Percentiles rank a stretch among this genome's conserved stretches.
phyloP scores from a whole-genome alignment of 1,140 invertebrate species.

The Lerema accius region DNA sequence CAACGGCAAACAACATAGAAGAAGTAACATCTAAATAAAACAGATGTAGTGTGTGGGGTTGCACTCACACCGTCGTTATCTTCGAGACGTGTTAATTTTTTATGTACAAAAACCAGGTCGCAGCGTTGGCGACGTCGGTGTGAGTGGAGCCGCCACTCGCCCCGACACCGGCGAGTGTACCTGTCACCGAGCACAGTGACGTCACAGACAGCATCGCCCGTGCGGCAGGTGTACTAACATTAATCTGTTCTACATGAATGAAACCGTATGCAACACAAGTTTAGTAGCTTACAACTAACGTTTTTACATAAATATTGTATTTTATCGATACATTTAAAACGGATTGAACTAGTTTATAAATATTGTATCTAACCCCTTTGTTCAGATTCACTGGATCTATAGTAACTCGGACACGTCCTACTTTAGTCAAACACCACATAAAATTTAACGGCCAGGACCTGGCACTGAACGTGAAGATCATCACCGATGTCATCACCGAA shows the following conservation, averaged over 20 bases:
- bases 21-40: constrained; percentile 35
- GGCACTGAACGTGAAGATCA: constrained; percentile 19
- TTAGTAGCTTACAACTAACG: constrained; percentile 31
- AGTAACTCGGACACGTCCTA: constrained; percentile 14
- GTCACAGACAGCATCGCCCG: neutral
- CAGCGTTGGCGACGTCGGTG: constrained; percentile 36
- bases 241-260: constrained; percentile 23
- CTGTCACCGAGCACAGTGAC: neutral
- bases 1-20: constrained; percentile 60
- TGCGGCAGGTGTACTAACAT: constrained; percentile 2
- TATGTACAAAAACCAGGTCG: constrained; percentile 53
- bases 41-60: constrained; percentile 16
- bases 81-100: constrained; percentile 47
- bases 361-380: constrained; percentile 18
- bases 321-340: constrained; percentile 34
- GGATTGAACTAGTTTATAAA: constrained; percentile 28
- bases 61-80: constrained; percentile 34
- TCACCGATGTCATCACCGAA: constrained; percentile 23
- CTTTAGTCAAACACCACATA: constrained; percentile 26
- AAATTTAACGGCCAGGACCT: constrained; percentile 15
- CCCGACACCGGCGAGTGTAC: neutral
- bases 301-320: constrained; percentile 33
- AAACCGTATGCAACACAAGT: constrained; percentile 33
- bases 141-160: constrained; percentile 25
- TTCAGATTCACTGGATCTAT: constrained; percentile 30